Evolutionary conservation across 2,113 vertebrate genomes (phyloP).

Genomic region (Gobiocypris rarus): DNA sequence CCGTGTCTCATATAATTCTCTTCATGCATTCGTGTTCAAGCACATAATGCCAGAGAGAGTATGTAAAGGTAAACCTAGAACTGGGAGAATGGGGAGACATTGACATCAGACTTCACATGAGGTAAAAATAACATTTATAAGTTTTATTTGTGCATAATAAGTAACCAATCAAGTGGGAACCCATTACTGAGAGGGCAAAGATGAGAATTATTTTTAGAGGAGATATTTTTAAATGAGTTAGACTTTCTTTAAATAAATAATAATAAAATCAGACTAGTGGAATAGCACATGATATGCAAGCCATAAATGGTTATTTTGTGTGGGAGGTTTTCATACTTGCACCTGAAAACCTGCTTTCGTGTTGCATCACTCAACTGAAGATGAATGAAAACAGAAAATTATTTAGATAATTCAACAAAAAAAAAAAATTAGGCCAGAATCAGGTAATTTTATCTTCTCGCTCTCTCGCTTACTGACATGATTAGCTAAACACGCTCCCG

Average conservation of each 20-base stretch:
- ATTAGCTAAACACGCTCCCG: conserved; percentile 15
- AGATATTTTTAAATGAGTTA: not conserved
- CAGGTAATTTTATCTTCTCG: conserved; percentile 15
- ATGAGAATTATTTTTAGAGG: no score
- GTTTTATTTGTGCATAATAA: not conserved
- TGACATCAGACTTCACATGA: not conserved
- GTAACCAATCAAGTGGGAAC: not conserved
- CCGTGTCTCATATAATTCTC: conserved; percentile 52
- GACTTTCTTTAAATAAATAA: not conserved
- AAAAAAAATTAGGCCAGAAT: conserved; percentile 24
- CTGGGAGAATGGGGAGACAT: not conserved
- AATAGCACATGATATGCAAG: conserved; percentile 45
- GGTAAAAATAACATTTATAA: not conserved
- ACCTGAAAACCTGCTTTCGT: conserved; percentile 38
- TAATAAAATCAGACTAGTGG: not conserved
- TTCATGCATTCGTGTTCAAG: conserved; percentile 57
- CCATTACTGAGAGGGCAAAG: not conserved
- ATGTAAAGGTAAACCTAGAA: conserved; percentile 40
- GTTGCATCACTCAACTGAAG: conserved; percentile 22
- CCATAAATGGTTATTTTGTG: conserved; percentile 60
- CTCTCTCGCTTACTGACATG: not conserved
- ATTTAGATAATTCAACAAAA: conserved; percentile 24
- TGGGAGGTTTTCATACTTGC: conserved; percentile 65
- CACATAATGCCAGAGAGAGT: conserved; percentile 64
- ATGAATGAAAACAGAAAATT: conserved; percentile 32